phyloP scores from a whole-genome alignment of 2,113 vertebrate species.

The Apaloderma vittatum region DNA sequence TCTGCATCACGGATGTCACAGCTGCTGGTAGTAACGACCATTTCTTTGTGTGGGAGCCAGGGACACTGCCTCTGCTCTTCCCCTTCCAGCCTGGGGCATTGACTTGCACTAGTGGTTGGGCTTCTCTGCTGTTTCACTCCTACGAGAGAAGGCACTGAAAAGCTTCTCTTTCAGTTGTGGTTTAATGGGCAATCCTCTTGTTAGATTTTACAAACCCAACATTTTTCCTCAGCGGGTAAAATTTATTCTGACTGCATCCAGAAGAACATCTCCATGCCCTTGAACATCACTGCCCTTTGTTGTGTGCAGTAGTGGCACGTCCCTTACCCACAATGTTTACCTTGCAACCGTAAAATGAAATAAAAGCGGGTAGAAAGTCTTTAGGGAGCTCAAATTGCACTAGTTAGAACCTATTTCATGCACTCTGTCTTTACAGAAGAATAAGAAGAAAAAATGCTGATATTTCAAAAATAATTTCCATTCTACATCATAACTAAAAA shows the following conservation, averaged over 20 bases:
- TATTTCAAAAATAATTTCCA: neutral
- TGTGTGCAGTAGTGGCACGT: neutral
- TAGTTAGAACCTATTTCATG: neutral
- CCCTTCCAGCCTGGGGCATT: neutral
- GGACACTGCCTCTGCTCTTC: neutral
- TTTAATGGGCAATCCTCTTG: neutral
- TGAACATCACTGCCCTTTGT: neutral
- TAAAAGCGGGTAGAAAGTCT: neutral
- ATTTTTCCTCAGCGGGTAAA: neutral
- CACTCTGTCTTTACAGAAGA: neutral
- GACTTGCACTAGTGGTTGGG: neutral
- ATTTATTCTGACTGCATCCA: neutral
- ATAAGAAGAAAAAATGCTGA: neutral
- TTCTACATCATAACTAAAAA: neutral
- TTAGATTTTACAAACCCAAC: neutral
- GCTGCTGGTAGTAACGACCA: neutral
- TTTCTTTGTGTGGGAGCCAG: neutral
- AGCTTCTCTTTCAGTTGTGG: neutral
- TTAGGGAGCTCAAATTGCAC: neutral
- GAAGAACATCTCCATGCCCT: neutral
- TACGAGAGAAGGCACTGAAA: neutral
- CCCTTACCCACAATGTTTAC: neutral
- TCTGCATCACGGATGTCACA: neutral
- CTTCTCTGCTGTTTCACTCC: neutral
- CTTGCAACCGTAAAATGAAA: neutral